Conservation (phyloP, 2,113 vertebrate species). For the Myotis lucifugus region DNA sequence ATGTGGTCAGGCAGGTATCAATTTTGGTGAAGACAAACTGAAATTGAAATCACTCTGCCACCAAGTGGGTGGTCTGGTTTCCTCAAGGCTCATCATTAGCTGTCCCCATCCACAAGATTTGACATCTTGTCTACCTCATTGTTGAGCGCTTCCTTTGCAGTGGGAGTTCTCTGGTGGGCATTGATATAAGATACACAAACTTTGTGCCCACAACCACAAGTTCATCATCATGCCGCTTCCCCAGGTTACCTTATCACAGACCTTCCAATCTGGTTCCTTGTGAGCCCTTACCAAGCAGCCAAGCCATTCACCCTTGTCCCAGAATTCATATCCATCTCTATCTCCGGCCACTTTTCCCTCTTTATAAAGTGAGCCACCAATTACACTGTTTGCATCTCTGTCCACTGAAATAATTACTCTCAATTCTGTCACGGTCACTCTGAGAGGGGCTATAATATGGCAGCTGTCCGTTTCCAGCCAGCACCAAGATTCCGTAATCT, state of each 20-base stretch:
- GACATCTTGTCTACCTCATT: background rate
- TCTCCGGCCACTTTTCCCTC: background rate
- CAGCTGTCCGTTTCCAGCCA: background rate
- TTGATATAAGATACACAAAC: background rate
- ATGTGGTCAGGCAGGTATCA: background rate
- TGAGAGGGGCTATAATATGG: background rate
- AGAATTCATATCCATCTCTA: background rate
- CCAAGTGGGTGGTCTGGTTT: background rate
- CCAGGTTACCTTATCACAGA: background rate
- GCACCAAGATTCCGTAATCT: background rate
- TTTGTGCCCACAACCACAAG: background rate
- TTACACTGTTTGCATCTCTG: background rate
- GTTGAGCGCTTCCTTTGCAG: background rate
- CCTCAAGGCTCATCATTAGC: background rate
- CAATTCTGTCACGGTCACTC: background rate
- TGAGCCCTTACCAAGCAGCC: background rate
- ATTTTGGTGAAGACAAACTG: background rate
- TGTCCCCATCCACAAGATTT: background rate
- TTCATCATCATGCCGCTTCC: background rate
- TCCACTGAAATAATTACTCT: background rate
- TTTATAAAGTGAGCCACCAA: background rate
- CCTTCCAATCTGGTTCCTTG: background rate
- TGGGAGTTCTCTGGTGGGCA: background rate
- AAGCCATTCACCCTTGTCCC: background rate
- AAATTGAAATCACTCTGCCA: constrained; percentile 7